Base-by-base conservation (phyloP, 2,888 invertebrate genomes). In the Drosophila mimetica region DNA sequence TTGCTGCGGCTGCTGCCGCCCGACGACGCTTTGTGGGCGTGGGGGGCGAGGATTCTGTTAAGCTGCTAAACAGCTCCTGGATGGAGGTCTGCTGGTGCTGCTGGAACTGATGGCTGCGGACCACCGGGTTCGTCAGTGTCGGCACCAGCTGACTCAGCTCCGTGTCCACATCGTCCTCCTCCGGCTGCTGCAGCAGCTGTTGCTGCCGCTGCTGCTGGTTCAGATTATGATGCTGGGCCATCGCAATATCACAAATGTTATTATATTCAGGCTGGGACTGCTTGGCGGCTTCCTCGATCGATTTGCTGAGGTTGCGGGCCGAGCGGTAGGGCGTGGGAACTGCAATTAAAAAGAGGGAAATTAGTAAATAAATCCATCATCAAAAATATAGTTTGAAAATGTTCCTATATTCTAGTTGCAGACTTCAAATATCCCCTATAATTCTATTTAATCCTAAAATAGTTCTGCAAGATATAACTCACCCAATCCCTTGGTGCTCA, bases 401-500 rank as follows among this genome's bases (percentile, higher is more conserved):
- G 34, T 22, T 14, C 2, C 7, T 36, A 2, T 14, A 14, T 14
- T 6, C 5, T 34, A n/a, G 32, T n/a, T 5, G n/a, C 6, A 34
- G 11, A 6, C 5, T 5, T 4, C n/a, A 13, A 36, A 4, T 34
- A 4, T 34, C 5, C n/a, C n/a, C n/a, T 6, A 1, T 3, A 36
- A 7, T 13, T 13, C 1, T 34, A 6, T 6, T 36, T 16, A 37
- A 14, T 4, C 16, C 37, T 2, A 28, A 28, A 28, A 28, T 28
- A 28, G 28, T 4, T 37, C 3, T 8, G 14, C n/a, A 8, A 2
- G 1, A 14, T 9, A 14, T 4, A 39, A 52, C 75, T 74, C 66
- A 90, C 93, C 92, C 75, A 93, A 91, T 71, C 93, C 90, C 65
- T 93, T 91, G 79, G 93, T 93, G 76, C 93, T 91, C 71, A 88